Base-by-base conservation (phyloP, 1,140 invertebrate species). In the Mycetomoellerius zeteki region DNA sequence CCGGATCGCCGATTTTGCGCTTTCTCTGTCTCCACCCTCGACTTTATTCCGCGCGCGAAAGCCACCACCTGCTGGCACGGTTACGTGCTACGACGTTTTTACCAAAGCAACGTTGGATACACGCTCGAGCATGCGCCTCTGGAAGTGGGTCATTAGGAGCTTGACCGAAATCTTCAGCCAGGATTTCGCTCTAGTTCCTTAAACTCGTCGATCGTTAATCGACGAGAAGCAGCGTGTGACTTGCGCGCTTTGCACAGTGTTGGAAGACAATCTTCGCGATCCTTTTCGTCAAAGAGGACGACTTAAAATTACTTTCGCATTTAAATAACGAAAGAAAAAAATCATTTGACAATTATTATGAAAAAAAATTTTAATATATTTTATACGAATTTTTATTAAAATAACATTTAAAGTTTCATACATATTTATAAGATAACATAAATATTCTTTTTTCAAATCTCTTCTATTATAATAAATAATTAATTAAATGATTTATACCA, bases 91-190 rank as follows among this genome's bases (percentile, higher is more conserved):
- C 27, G 78, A 78, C 24, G 50, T 76, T 86, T 21, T 71, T 62
- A 85, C 71, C 72, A 64, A 37, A 88, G 91, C 56, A 52, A 87
- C 87, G 64, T 89, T 72, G 54, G 37, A 86, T 77, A 73, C 37
- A 71, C 37, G 14, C 3, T 60, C 37, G 37, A 67, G 65, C 85
- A 90, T 87, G 86, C 91, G 91, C 85, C 77, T 62, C 81, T 73
- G 33, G 30, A 92, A 84, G 56, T 73, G 24, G 84, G 86, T 92
- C 69, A 89, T 88, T 88, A 80, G 88, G 71, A 67, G 86, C 65
- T 88, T 88, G 72, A 86, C 76, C 81, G 76, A 88, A 82, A 86
- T 91, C 65, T 52, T 84, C 37, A 56, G 54, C 47, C 50, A 87
- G 73, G 62, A 89, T 76, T 67, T 62, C 54, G 27, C 65, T 56